phyloP scores from a whole-genome alignment of 2,797 vertebrate species.

The Gymnocypris eckloni region DNA sequence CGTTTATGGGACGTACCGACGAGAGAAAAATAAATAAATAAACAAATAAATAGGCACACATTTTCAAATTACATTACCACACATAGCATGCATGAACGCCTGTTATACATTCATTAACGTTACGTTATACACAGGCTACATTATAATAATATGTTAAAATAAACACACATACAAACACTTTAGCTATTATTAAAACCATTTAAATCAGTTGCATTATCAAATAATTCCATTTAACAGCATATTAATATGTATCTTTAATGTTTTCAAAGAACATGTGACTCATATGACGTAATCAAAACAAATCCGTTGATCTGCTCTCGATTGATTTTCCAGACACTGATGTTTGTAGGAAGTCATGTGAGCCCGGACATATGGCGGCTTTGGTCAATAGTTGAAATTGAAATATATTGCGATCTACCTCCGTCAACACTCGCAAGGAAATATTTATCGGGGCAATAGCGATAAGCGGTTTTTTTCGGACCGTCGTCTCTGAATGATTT shows the following conservation, averaged over 20 bases:
- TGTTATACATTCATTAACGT: neutral
- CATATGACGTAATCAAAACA: conserved; percentile 37
- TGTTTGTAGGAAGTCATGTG: conserved; percentile 64
- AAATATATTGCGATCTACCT: conserved; percentile 8
- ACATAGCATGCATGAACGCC: neutral
- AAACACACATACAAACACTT: neutral
- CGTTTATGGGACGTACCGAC: neutral
- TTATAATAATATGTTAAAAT: neutral
- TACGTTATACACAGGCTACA: neutral
- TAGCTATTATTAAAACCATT: neutral
- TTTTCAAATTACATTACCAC: neutral
- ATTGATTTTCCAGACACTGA: conserved; percentile 41
- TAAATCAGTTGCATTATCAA: neutral
- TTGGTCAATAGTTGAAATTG: neutral
- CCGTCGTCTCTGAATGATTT: neutral
- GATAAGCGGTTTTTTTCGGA: neutral
- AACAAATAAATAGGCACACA: neutral
- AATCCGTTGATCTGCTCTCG: conserved; percentile 50
- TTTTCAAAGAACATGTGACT: conserved; percentile 24
- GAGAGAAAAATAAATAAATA: neutral
- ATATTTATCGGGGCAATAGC: neutral
- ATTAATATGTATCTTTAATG: neutral
- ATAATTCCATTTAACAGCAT: neutral
- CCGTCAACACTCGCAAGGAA: neutral
- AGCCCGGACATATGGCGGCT: conserved; percentile 62